phyloP scores from a whole-genome alignment of 37 sponge, comb jelly and placozoan genomes.

The Geodia barretti region DNA sequence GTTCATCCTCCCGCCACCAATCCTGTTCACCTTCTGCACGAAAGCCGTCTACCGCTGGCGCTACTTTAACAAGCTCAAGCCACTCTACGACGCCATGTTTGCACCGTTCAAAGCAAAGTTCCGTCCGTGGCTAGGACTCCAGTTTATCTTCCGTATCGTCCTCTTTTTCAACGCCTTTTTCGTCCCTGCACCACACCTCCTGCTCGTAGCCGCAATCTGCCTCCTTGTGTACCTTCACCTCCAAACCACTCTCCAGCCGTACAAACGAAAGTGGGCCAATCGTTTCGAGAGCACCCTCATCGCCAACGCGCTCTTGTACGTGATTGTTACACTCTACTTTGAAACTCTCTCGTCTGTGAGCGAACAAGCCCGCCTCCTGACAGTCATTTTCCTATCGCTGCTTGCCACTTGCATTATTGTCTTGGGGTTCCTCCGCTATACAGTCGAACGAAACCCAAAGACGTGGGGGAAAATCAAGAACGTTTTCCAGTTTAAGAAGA shows the following conservation, averaged over 20 bases:
- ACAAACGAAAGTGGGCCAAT: neutral
- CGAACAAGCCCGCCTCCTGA: neutral
- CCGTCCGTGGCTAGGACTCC: conserved; percentile 41
- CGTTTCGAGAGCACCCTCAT: neutral
- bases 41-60: neutral
- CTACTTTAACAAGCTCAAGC: conserved; percentile 26
- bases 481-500: neutral
- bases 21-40: conserved; percentile 16
- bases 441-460: neutral
- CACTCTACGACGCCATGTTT: conserved; percentile 40
- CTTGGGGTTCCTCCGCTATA: neutral
- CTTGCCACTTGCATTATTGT: neutral
- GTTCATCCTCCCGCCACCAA: conserved; percentile 42
- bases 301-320: neutral
- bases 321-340: neutral
- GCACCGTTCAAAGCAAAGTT: conserved; percentile 28
- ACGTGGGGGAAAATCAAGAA: no score
- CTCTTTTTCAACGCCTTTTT: neutral
- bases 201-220: neutral
- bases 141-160: conserved; percentile 2
- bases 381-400: neutral
- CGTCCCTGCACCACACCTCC: neutral
- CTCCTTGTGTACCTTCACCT: neutral
- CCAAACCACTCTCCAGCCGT: neutral
- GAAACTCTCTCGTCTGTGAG: neutral